Evolutionary conservation across 2,888 invertebrate species (phyloP).

Genomic region (Agonopterix subpropinquella): DNA sequence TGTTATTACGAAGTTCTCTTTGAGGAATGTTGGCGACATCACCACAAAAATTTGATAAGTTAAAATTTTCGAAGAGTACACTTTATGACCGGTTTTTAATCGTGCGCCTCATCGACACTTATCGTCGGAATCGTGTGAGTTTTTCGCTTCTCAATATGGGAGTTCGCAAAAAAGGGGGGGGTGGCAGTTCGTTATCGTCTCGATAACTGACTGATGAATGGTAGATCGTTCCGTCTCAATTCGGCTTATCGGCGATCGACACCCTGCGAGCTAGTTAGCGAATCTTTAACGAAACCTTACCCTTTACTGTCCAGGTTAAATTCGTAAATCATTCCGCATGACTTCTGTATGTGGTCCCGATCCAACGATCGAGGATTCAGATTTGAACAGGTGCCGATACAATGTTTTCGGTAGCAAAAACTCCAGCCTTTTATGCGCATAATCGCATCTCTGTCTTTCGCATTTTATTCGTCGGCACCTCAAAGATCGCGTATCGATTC

Average conservation of each 20-base stretch:
- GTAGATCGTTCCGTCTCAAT: constrained; percentile 66
- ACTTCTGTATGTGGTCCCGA: constrained; percentile 59
- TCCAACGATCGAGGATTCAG: constrained; percentile 41
- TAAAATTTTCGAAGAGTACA: constrained; percentile 2
- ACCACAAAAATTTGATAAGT: constrained; percentile 4
- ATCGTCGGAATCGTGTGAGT: constrained; percentile 49
- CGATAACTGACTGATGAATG: constrained; percentile 73
- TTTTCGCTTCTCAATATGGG: constrained; percentile 46
- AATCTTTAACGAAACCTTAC: constrained; percentile 33
- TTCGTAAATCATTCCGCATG: constrained; percentile 57
- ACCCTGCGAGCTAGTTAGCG: constrained; percentile 68
- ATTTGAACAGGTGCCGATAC: constrained; percentile 49
- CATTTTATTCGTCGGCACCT: constrained; percentile 38
- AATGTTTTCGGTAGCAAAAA: constrained; percentile 50
- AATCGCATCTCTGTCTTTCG: constrained; percentile 26
- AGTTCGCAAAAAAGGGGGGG: constrained; percentile 44
- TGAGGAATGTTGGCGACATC: not conserved
- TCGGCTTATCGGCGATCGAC: constrained; percentile 66
- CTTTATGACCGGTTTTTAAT: constrained; percentile 11
- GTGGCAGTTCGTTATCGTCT: constrained; percentile 54
- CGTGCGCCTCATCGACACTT: constrained; percentile 34
- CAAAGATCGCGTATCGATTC: constrained; percentile 18
- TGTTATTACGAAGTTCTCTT: too few relatives aligned
- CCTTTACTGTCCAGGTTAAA: constrained; percentile 27
- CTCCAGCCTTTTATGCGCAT: constrained; percentile 46